These are phyloP conservation scores for Drosophila anomalata DNA, from an alignment of 2,888 invertebrate genomes.

Conservation along the genomic window DNA sequence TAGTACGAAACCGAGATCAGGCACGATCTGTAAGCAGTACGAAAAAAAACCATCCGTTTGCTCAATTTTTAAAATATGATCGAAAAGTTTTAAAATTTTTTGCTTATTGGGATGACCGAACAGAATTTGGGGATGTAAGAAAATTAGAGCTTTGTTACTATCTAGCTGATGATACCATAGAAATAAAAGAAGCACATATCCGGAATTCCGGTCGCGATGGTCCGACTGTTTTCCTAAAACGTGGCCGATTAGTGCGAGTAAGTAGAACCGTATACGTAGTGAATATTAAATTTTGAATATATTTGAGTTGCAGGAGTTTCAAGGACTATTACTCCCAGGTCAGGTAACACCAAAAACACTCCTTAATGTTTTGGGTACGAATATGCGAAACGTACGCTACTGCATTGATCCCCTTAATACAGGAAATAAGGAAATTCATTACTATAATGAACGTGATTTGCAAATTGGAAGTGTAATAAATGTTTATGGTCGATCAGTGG, in stretches of 20 bases:
- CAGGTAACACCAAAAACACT: conserved; percentile 85
- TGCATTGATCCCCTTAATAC: conserved; percentile 86
- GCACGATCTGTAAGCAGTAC: conserved; percentile 47
- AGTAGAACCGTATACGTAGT: conserved; percentile 12
- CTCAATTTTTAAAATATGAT: conserved; percentile 93
- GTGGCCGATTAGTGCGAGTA: conserved; percentile 91
- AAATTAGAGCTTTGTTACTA: conserved; percentile 92
- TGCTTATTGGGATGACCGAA: conserved; percentile 96
- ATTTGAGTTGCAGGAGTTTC: conserved; percentile 66
- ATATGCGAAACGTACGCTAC: conserved; percentile 85
- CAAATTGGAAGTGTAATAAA: conserved; percentile 92
- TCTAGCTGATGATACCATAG: conserved; percentile 94
- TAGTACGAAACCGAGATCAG: conserved; percentile 74
- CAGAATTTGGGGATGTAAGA: conserved; percentile 91
- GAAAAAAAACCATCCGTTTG: conserved; percentile 87
- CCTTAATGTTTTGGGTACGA: conserved; percentile 87
- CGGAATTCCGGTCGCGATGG: conserved; percentile 89
- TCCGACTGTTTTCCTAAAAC: conserved; percentile 89
- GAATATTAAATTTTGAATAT: not conserved
- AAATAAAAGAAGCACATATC: conserved; percentile 90
- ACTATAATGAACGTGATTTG: conserved; percentile 86
- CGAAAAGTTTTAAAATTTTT: conserved; percentile 90
- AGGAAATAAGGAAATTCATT: conserved; percentile 83
- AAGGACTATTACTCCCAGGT: conserved; percentile 84
- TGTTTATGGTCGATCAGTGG: conserved; percentile 91